A percentile compares a stretch with the other conserved stretches of the same genome.
Evolutionary conservation across 2,797 vertebrate species (phyloP).

Genomic region (Rhodeus uyekii): DNA sequence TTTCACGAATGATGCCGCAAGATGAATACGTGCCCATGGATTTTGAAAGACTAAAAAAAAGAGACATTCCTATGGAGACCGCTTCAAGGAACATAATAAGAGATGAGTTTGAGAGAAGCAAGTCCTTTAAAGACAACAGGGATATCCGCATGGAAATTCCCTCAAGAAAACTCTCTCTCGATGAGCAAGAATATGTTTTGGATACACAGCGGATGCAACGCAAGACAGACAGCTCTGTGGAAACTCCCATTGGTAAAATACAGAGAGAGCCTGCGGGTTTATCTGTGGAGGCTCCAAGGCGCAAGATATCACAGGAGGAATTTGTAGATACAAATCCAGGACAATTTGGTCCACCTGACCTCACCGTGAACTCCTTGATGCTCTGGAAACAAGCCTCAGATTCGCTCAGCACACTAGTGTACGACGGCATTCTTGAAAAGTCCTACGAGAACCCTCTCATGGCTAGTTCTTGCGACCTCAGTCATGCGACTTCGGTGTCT

Average conservation of each 20-base stretch:
- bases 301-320: conserved; percentile 60
- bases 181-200: conserved; percentile 64
- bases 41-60: conserved; percentile 14
- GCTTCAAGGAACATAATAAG: conserved; percentile 23
- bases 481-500: conserved; percentile 24
- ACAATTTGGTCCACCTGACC: conserved; percentile 82
- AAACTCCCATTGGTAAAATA: conserved; percentile 60
- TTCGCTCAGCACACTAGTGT: conserved; percentile 84
- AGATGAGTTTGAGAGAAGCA: conserved; percentile 35
- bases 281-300: conserved; percentile 58
- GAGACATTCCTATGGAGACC: conserved; percentile 30
- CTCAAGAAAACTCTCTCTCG: conserved; percentile 61
- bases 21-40: conserved; percentile 32
- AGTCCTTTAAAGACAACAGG: conserved; percentile 60
- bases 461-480: conserved; percentile 40
- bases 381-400: conserved; percentile 69
- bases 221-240: conserved; percentile 55
- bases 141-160: conserved; percentile 64
- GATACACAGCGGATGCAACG: conserved; percentile 62
- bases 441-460: conserved; percentile 81
- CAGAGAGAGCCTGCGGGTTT: conserved; percentile 61
- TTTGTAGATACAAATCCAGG: conserved; percentile 60
- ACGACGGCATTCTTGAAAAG: conserved; percentile 96
- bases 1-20: conserved; percentile 28
- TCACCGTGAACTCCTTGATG: conserved; percentile 77